Conservation (phyloP, 64 coral and sea anemone genomes). For the Pachyseris speciosa region DNA sequence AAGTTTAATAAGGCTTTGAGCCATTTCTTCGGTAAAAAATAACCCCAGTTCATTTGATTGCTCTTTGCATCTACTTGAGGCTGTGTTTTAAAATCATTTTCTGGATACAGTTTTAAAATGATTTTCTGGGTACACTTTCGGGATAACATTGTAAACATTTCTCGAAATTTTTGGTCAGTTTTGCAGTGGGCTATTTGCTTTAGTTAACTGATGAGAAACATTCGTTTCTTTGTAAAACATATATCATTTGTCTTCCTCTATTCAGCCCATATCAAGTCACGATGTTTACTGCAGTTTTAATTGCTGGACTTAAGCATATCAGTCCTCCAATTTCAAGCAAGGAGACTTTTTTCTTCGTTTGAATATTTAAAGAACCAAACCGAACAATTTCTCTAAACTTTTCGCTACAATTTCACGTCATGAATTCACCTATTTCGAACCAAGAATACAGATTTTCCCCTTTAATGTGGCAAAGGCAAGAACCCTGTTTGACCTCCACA, state of each 20-base stretch:
- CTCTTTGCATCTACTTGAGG: not conserved
- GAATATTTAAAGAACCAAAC: not conserved
- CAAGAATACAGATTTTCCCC: too few relatives aligned
- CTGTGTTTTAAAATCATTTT: not conserved
- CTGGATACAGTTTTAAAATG: not conserved
- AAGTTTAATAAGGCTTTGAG: slow-evolving; percentile 23
- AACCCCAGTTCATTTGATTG: not conserved
- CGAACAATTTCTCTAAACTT: too few relatives aligned
- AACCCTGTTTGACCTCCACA: not conserved
- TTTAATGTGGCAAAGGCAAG: not conserved
- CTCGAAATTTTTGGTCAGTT: not conserved
- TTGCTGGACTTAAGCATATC: not conserved
- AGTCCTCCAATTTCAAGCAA: not conserved
- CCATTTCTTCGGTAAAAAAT: not conserved
- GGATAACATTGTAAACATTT: not conserved
- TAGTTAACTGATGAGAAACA: not conserved
- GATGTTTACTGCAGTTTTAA: slow-evolving; percentile 2
- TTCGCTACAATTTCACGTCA: too few relatives aligned
- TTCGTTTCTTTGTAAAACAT: not conserved
- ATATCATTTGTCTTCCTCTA: not conserved
- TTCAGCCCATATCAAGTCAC: not conserved
- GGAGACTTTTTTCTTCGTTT: not conserved
- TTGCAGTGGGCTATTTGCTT: not conserved
- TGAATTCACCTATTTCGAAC: not conserved
- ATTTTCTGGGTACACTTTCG: not conserved